Base-by-base conservation (phyloP, 64 coral and sea anemone species). In the Hydrozoanthus tunicans region DNA sequence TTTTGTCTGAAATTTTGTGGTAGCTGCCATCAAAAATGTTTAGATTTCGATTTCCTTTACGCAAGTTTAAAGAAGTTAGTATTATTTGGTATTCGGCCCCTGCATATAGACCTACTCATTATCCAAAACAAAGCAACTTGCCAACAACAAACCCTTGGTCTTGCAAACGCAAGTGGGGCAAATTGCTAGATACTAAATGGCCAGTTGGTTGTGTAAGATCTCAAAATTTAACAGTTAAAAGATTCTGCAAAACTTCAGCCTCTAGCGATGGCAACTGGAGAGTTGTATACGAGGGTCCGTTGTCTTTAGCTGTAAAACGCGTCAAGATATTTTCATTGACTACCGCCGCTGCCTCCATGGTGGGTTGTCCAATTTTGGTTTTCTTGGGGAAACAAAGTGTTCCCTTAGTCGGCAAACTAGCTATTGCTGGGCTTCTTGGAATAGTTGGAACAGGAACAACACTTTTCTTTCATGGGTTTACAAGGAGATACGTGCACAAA, bases 241-340 rank as follows among this genome's bases (percentile, higher is more conserved):
- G 68, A 73, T 88, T 88, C 61, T 88, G 55, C 61, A 53, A 60
- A 88, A 60, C 56, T 74, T 58, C 55, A 60, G 6, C 12, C 56
- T 17, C 69, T 10, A 55, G 20, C 4, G 32, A 56, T 79, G 24
- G 61, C 43, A 85, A 93, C 59, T 93, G 94, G 91, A 95, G 69
- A 75, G 82, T 95, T 89, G 97, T 99, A 6, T 99, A 99, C 68
- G 97, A 99, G 85, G 97, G 97, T 26, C 97, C 97, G 3, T 80
- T 99, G 2, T 93, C 97, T 5, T 90, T 79, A 81, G 95, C 97
- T 69, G 97, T 99, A 14, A 95, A 92, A 80, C 91, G 84, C 68
- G 94, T 99, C 3, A 99, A 99, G 78, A 9, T 86, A 17, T 93
- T 99, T 69, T 99, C 97, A 8, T 32, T 99, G 17, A 93, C 92